Base-by-base conservation (phyloP, 2,113 vertebrate species). In the Periophthalmodon schlosseri region DNA sequence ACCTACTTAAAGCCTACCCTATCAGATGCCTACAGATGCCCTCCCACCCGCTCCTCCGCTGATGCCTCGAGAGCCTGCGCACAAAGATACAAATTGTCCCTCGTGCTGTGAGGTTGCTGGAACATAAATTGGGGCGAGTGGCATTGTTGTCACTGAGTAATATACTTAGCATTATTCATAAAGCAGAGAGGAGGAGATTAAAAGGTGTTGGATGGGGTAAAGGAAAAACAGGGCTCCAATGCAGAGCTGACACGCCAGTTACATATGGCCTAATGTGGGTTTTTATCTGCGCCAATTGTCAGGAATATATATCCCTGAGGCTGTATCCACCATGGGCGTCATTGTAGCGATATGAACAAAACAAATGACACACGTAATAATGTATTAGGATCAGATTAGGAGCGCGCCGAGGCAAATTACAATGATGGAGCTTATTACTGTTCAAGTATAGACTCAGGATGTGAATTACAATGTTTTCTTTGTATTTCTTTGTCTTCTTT, bases 121-220 rank as follows among this genome's bases (percentile, higher is more conserved):
- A 91, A 90, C 93, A 93, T 92, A 93, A 93, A 93, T 93, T 92
- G 92, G 89, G 76, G 83, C 76, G 69, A 89, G 83, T 76, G 76
- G 64, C 84, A 88, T 90, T 90, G 84, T 91, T 93, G 93, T 93
- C 91, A 92, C 78, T 90, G 92, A 92, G 87, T 93, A 90, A 93
- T 91, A 92, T 89, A 91, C 89, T 92, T 93, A 92, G 88, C 90
- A 88, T 93, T 93, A 91, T 93, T 93, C 85, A 91, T 91, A 92
- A 89, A 91, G 74, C 80, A 84, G 66, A 78, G 66, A 80, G 65
- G 67, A 70, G 84, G 76, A 88, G 90, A 93, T 90, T 91, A 91
- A 91, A 91, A 87, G 74, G 76, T 81, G 58, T 77, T 82, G 83
- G 84, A 69, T 87, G 79, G 44, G 75, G 24, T 23, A 80, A 66